Evolutionary conservation across 2,888 invertebrate species (phyloP).

Genomic region (Tholera decimalis): DNA sequence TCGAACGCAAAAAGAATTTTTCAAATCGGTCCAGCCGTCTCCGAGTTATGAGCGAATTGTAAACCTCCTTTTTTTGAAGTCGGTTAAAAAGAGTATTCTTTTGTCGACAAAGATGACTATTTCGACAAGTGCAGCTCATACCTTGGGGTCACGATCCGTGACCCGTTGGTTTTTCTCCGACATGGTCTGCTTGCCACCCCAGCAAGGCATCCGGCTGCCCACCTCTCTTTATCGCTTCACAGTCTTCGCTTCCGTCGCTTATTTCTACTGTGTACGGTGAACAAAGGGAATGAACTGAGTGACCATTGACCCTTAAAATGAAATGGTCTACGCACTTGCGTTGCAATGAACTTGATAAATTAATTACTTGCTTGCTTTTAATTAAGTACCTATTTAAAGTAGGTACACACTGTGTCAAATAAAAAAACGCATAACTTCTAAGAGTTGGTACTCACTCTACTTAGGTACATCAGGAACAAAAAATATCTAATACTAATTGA

Average conservation of each 20-base stretch:
- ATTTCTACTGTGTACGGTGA: conserved; percentile 67
- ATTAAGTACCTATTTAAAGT: neutral
- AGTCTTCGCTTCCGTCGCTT: conserved; percentile 81
- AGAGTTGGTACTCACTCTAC: no score
- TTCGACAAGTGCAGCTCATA: conserved; percentile 50
- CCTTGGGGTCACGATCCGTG: conserved; percentile 56
- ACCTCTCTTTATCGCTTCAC: conserved; percentile 72
- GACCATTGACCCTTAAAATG: conserved; percentile 79
- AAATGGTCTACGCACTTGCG: conserved; percentile 46
- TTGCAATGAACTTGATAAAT: conserved; percentile 36
- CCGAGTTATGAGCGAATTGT: no score
- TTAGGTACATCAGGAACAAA: no score
- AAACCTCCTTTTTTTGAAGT: no score
- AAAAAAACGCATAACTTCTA: neutral
- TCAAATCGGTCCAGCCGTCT: no score
- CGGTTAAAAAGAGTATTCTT: no score
- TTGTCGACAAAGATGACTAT: conserved; percentile 1
- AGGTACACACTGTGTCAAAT: no score
- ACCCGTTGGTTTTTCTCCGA: conserved; percentile 68
- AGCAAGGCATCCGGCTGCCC: conserved; percentile 69
- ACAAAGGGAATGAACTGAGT: conserved; percentile 77
- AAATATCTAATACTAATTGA: no score
- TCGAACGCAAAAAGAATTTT: conserved; percentile 16
- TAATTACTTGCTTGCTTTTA: neutral
- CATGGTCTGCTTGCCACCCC: conserved; percentile 86